A percentile compares a stretch with the other conserved stretches of the same genome.
phyloP scores from a whole-genome alignment of 2,113 vertebrate species.

The Aythya baeri region DNA sequence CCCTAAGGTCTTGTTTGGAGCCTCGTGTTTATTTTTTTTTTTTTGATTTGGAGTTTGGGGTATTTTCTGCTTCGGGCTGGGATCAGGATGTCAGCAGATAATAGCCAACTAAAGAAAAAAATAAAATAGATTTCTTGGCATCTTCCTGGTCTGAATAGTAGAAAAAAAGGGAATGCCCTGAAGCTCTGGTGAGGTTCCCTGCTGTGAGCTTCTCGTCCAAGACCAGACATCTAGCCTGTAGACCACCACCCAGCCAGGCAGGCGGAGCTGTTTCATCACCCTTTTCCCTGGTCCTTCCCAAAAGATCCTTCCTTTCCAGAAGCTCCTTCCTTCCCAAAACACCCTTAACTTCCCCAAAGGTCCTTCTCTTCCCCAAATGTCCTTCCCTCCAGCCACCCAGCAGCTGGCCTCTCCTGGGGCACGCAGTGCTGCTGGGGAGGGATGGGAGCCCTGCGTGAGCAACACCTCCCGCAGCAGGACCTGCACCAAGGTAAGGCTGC shows the following conservation, averaged over 20 bases:
- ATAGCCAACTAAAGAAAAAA: not conserved
- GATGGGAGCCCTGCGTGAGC: no score
- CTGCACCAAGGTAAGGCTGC: not conserved
- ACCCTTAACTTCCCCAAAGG: no score
- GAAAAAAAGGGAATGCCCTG: not conserved
- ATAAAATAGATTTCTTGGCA: not conserved
- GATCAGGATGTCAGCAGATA: not conserved
- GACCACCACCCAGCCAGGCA: not conserved
- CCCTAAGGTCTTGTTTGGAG: not conserved
- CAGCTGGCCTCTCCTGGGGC: not conserved
- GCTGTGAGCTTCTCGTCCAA: rapidly evolving
- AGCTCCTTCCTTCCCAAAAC: no score
- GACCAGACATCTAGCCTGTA: not conserved
- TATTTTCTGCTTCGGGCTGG: not conserved
- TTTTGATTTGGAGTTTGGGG: not conserved
- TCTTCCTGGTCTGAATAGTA: not conserved
- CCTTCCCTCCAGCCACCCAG: not conserved
- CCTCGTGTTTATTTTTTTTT: no score
- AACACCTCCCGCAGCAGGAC: not conserved
- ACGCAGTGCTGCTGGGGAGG: not conserved
- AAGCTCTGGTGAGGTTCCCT: not conserved
- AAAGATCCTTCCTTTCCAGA: no score
- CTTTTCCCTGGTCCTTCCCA: not conserved
- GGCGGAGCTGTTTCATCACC: not conserved
- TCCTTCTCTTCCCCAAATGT: no score